Conservation (phyloP, 1,140 invertebrate genomes). For the Drosophila rhopaloa region DNA sequence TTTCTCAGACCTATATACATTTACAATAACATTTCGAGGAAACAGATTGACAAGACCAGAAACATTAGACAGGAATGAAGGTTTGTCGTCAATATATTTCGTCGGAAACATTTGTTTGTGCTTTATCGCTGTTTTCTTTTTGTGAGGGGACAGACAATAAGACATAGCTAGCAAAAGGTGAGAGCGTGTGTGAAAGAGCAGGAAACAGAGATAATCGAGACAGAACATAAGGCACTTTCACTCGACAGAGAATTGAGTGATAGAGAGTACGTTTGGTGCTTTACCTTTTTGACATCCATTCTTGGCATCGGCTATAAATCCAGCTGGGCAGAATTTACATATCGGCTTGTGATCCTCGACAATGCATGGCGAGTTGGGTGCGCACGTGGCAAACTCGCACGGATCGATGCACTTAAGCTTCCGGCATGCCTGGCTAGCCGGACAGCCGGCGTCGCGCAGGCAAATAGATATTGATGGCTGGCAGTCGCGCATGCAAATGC, state of each 20-base stretch:
- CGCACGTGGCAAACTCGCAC: slow-evolving; percentile 91
- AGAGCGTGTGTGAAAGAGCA: slow-evolving; percentile 70
- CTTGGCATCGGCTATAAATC: slow-evolving; percentile 94
- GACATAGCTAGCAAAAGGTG: slow-evolving; percentile 75
- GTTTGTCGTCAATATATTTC: slow-evolving; percentile 54
- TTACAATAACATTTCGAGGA: slow-evolving; percentile 50
- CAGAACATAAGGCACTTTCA: slow-evolving; percentile 74
- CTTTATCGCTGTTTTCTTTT: slow-evolving; percentile 25
- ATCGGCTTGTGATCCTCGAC: slow-evolving; percentile 96
- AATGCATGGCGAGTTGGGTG: slow-evolving; percentile 93
- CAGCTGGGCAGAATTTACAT: slow-evolving; percentile 96
- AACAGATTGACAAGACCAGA: slow-evolving; percentile 44
- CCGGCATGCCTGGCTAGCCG: slow-evolving; percentile 92
- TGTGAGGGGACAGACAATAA: slow-evolving; percentile 66
- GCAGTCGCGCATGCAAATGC: slow-evolving; percentile 94
- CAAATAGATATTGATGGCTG: slow-evolving; percentile 94
- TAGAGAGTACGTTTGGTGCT: slow-evolving; percentile 73
- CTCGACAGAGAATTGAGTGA: slow-evolving; percentile 68
- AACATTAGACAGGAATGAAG: slow-evolving; percentile 17
- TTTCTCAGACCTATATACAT: slow-evolving; percentile 70
- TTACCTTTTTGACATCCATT: slow-evolving; percentile 98
- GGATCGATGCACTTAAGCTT: slow-evolving; percentile 96
- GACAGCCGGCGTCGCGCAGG: slow-evolving; percentile 94
- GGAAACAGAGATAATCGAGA: slow-evolving; percentile 76
- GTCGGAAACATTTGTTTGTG: slow-evolving; percentile 17